Evolutionary conservation across 2,888 invertebrate genomes (phyloP), one percentile per base, ranked within the genome.

Genomic region (Nematopogon swammerdamellus): DNA sequence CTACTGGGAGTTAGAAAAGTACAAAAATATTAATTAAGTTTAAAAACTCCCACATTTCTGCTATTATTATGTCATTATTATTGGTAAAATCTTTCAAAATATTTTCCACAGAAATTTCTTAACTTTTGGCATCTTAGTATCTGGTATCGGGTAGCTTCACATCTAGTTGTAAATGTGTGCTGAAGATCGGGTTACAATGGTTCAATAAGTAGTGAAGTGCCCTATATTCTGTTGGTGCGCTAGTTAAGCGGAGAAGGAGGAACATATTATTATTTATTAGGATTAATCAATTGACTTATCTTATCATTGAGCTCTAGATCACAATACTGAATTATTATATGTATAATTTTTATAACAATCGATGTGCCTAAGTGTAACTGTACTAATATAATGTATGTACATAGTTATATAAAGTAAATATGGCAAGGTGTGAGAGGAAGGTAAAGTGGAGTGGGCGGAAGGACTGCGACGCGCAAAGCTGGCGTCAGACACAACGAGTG

Each of bases 281-380:
- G 8, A 25, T 25, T 25, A 25, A 25, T 25, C 25, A 25, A 25
- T 36, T 14, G 36, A 14, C 11, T n/a, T n/a, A n/a, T n/a, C n/a
- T n/a, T 36, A 36, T 36, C 36, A 14, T 36, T 8, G 36, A 36
- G 11, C 14, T 36, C 36, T 36, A 36, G 36, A 36, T 36, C 36
- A 36, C 36, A 36, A 36, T 44, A 44, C 18, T 44, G 8, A n/a
- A 44, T 44, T 44, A 4, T 19, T 44, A 18, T 16, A 43, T 43
- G 16, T 43, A 17, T 77, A 73, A 76, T 73, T 47, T 77, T 75
- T 74, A 77, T 76, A 80, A 80, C 69, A 80, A 80, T 80, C 73
- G 80, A 80, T 80, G 80, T 80, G 80, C 80, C 80, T 80, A 80
- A 77, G 77, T 80, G 80, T 80, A 75, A 67, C 61, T 76, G 67